These are phyloP conservation scores for Pan paniscus DNA, from an alignment of 2,113 vertebrate genomes.

Conservation along the genomic window DNA sequence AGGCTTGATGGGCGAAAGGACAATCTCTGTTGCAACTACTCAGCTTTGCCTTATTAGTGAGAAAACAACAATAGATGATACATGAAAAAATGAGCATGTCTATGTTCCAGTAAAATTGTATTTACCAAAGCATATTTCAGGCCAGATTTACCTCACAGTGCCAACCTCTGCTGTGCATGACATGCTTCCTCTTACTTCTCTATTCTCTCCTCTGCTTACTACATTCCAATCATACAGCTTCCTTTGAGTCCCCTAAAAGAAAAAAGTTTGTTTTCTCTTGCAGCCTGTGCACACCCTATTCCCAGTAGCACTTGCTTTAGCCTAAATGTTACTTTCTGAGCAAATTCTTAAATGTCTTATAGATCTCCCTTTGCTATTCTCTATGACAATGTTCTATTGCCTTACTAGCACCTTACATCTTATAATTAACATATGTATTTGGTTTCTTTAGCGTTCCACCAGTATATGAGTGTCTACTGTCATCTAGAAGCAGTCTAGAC, in stretches of 20 bases:
- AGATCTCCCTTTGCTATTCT: background rate
- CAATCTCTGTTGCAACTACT: background rate
- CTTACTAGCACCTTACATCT: background rate
- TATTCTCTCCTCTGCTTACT: background rate
- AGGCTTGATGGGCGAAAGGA: background rate
- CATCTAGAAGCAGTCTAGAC: background rate
- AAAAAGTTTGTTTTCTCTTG: background rate
- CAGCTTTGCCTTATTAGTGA: background rate
- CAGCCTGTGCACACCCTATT: background rate
- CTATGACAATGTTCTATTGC: background rate
- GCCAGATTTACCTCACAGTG: background rate
- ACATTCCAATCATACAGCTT: background rate
- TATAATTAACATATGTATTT: background rate
- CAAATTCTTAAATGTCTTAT: background rate
- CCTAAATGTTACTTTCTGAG: background rate
- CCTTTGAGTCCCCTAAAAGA: background rate
- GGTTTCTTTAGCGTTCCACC: background rate
- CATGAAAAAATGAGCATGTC: background rate
- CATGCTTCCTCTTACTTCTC: background rate
- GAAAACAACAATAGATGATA: background rate
- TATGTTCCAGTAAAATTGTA: background rate
- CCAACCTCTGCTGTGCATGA: background rate
- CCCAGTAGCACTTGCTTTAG: background rate
- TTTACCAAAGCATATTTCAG: background rate
- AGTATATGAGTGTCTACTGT: background rate